Percentiles rank a stretch among this genome's conserved stretches.
Evolutionary conservation across 2,797 vertebrate species (phyloP).

Genomic region (Champsocephalus gunnari): DNA sequence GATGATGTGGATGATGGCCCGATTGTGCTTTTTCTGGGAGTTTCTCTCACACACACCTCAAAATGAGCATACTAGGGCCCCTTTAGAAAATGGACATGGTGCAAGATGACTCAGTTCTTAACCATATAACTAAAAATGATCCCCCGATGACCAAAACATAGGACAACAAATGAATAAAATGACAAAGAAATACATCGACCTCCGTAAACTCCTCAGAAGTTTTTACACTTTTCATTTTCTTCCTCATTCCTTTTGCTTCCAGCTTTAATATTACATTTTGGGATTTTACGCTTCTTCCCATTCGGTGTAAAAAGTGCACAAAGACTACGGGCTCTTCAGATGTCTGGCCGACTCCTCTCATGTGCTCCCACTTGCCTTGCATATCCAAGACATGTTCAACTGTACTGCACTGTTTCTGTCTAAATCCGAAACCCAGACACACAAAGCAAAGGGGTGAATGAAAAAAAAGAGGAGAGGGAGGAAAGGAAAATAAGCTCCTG

Average conservation of each 20-base stretch:
- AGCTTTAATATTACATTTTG: slow-evolving; percentile 40
- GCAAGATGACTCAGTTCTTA: slow-evolving; percentile 77
- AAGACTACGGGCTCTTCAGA: slow-evolving; percentile 51
- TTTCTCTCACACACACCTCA: too few species aligned
- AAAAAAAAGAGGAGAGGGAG: slow-evolving; percentile 63
- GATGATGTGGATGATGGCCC: slow-evolving; percentile 3
- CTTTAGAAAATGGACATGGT: slow-evolving; percentile 36
- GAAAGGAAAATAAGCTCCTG: slow-evolving; percentile 82
- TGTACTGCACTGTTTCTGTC: slow-evolving; percentile 66
- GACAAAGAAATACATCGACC: neutral
- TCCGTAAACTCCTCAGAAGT: neutral
- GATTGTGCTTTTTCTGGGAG: too few species aligned
- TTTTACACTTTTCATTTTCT: neutral
- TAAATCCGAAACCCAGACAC: slow-evolving; percentile 73
- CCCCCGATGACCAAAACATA: slow-evolving; percentile 31
- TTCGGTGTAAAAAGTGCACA: slow-evolving; percentile 51
- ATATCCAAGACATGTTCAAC: slow-evolving; percentile 71
- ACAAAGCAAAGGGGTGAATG: slow-evolving; percentile 72
- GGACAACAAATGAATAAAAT: slow-evolving; percentile 2
- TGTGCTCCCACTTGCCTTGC: slow-evolving; percentile 49
- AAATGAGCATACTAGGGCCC: too few species aligned
- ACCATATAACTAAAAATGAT: neutral
- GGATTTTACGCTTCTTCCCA: slow-evolving; percentile 39
- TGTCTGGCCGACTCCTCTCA: slow-evolving; percentile 53
- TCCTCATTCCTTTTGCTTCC: neutral